A percentile compares a stretch with the other conserved stretches of the same genome.
These are phyloP conservation scores for Aviceda subcristata DNA, from an alignment of 2,113 vertebrate genomes.

Conservation along the genomic window DNA sequence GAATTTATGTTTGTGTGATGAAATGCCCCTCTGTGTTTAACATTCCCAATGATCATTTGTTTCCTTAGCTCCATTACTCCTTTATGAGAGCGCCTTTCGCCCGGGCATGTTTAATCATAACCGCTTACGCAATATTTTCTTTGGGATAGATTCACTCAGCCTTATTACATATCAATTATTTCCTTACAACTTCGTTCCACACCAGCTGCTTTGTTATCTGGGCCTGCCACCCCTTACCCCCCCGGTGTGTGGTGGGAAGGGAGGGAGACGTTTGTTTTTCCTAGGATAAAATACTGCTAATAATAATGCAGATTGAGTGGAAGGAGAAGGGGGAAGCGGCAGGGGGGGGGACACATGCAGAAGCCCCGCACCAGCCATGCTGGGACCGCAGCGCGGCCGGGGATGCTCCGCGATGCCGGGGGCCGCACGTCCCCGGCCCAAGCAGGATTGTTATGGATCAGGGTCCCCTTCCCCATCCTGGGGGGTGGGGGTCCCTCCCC, in stretches of 20 bases:
- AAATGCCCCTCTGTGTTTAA: constrained; percentile 69
- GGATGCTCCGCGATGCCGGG: too few relatives aligned
- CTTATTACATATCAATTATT: constrained; percentile 67
- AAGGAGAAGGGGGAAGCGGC: not conserved
- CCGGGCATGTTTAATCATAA: constrained; percentile 63
- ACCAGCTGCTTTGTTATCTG: constrained; percentile 69
- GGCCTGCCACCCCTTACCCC: constrained; percentile 16
- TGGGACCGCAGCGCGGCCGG: too few relatives aligned
- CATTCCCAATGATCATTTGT: constrained; percentile 65
- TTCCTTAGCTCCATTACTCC: constrained; percentile 62
- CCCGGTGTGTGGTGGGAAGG: constrained; percentile 12
- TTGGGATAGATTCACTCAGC: constrained; percentile 68
- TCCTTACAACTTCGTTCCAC: constrained; percentile 53
- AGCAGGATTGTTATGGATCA: too few relatives aligned
- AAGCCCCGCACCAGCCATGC: too few relatives aligned
- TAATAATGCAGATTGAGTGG: constrained; percentile 28
- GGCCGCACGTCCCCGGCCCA: too few relatives aligned
- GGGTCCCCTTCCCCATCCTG: too few relatives aligned
- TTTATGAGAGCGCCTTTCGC: constrained; percentile 57
- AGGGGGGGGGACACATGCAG: too few relatives aligned
- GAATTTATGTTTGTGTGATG: constrained; percentile 66
- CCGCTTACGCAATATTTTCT: constrained; percentile 74
- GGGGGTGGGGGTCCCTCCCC: too few relatives aligned
- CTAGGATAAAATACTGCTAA: constrained; percentile 52
- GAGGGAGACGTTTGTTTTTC: constrained; percentile 56